These are phyloP conservation scores for Catalaphyllia jardinei DNA, from an alignment of 64 coral and sea anemone species.

Conservation along the genomic window DNA sequence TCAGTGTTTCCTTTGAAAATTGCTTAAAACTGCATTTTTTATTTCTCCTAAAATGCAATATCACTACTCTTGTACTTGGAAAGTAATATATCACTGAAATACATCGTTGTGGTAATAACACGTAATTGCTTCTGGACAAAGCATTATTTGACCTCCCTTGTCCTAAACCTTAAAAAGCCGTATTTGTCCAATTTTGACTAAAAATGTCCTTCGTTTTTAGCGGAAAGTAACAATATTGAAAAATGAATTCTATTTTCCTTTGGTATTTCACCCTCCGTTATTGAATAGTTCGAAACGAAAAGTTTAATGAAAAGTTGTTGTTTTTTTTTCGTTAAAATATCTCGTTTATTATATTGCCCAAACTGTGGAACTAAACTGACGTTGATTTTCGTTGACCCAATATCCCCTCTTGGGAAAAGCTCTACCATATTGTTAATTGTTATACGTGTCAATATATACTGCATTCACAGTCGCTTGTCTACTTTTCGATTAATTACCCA, in stretches of 20 bases:
- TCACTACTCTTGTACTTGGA: conserved; percentile 6
- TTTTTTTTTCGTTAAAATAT: conserved; percentile 4
- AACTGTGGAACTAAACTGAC: conserved; percentile 33
- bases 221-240: not conserved
- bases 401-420: conserved; percentile 21
- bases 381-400: not conserved
- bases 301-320: not conserved
- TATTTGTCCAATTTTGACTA: conserved; percentile 6
- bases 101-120: not conserved
- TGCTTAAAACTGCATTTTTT: not conserved
- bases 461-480: conserved; percentile 34
- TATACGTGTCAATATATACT: conserved; percentile 32
- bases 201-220: not conserved
- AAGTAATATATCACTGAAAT: conserved; percentile 20
- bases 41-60: conserved; percentile 16
- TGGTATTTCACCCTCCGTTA: not conserved
- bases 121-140: conserved; percentile 30
- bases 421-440: conserved; percentile 41
- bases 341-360: conserved; percentile 45
- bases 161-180: conserved; percentile 38
- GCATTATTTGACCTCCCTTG: conserved; percentile 38
- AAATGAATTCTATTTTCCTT: not conserved
- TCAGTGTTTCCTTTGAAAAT: not conserved
- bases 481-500: conserved; percentile 13
- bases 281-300: not conserved